Base-by-base conservation (phyloP, 1,140 invertebrate genomes). In the Conus betulinus region DNA sequence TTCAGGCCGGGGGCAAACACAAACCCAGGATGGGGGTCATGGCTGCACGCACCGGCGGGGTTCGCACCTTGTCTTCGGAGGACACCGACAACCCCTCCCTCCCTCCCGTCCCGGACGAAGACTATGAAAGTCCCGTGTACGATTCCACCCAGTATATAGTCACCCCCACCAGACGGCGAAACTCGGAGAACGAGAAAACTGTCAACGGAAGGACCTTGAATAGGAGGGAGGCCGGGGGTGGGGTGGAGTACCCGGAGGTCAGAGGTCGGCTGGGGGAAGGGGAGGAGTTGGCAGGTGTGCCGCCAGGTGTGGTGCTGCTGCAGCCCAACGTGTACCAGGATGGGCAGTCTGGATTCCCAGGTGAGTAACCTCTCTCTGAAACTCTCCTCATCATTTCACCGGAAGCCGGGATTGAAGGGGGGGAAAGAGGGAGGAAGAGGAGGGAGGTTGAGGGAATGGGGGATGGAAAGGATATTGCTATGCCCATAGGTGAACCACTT, bases 141-240 rank as follows among this genome's bases (percentile, higher is more conserved):
- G 79, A 81, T 51, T 81, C 79, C 79, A 55, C 79, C 27, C 79
- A 81, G 51, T 81, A 81, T 25, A 81, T 81, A 51, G 79, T 81
- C 79, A 81, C 79, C 39, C 78, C 79, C 17, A 81, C 79, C 6
- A 13, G 79, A 17, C 39, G 79, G 52, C 79, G 79, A 13, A 81
- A 81, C 23, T 81, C 79, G 39, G 79, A 81, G 39, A 81, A 81
- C 51, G 79, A 81, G 23, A 81, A 81, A 53, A 51, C 51, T 53
- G 27, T 51, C 8, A 81, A 81, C 79, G 51, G 79, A 15, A 39
- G 79, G 51, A 52, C 27, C 79, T 81, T 53, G 27, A 51, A 8
- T 23, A 11, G 79, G 79, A 39, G 79, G 17, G 79, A 81, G 27
- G 51, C 3, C 6, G 79, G 79, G 27, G 39, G 39, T 5, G 27